Evolutionary conservation across 2,797 vertebrate species (phyloP), one percentile per base, ranked within the genome.

Genomic region (Sternarchorhynchus goeldii): DNA sequence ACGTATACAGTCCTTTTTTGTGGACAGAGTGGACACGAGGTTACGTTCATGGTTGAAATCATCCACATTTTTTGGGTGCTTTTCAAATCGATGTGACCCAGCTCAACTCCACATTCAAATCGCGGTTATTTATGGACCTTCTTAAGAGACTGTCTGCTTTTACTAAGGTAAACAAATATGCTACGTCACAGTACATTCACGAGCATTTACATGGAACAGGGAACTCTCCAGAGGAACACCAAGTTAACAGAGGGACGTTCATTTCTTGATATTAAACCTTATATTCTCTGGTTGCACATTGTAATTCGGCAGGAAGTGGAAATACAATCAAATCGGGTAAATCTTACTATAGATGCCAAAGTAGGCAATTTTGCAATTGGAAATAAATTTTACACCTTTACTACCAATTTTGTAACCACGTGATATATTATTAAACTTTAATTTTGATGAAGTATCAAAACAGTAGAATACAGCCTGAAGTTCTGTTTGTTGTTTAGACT

Each of bases 161-260:
- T 56, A 72, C 70, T 64, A 73, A 81, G 63, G 64, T 81, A 79
- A 79, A 85, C 84, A 83, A 71, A 77, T 68, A 75, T 45, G 75
- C 59, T 75, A 69, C 45, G 41, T 82, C 75, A 85, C 76, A 81
- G 76, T 83, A 85, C 79, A 76, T 85, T 74, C 81, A 79, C 80
- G 67, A 77, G 81, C 71, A 81, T 79, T 81, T 80, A 21, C 60
- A 82, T 59, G 66, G 68, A 41, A 21, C 50, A 78, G 32, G 16
- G 16, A 20, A 59, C 31, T 3, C 73, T 64, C 59, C 60, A 82
- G 32, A 71, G 39, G 62, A 79, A 78, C 77, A 73, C 41, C 63
- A 72, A 60, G 69, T 57, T 75, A 20, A 39, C 63, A 68, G 64
- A 73, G 77, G 63, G 59, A 65, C 18, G 32, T 58, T 72, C 60